These are phyloP conservation scores for Montipora capricornis DNA, from an alignment of 64 coral and sea anemone genomes.

Conservation along the genomic window DNA sequence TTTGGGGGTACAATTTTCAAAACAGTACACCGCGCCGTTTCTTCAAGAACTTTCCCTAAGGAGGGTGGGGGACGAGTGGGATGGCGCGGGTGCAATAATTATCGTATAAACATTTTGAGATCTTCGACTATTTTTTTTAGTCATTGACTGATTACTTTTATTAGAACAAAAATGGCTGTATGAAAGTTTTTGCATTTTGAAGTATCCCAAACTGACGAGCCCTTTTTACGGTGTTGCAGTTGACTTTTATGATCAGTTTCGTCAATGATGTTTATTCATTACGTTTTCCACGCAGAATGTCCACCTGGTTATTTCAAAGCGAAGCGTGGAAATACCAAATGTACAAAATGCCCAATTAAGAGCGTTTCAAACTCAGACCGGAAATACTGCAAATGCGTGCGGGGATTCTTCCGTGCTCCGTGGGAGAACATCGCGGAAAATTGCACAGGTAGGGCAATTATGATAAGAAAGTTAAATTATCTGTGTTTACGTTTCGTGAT, in stretches of 20 bases:
- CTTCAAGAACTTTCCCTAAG: no score
- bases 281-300: conserved; percentile 1
- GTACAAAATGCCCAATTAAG: conserved; percentile 37
- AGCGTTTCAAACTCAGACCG: conserved; percentile 22
- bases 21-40: no score
- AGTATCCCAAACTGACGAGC: no score
- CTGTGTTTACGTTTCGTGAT: no score
- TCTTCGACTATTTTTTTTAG: neutral
- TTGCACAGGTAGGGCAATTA: conserved; percentile 46
- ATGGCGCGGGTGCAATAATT: no score
- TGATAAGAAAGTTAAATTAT: neutral
- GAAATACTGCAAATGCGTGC: conserved; percentile 54
- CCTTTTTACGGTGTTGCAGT: neutral
- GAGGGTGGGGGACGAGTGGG: no score
- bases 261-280: neutral
- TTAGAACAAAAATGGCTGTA: neutral
- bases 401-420: conserved; percentile 30
- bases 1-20: no score
- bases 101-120: no score
- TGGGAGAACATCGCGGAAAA: conserved; percentile 7
- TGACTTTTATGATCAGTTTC: neutral
- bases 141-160: neutral
- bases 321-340: conserved; percentile 29
- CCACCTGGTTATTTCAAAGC: conserved; percentile 43
- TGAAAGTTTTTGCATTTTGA: no score